Evolutionary conservation across 2,888 invertebrate genomes (phyloP).

Genomic region (Cryptus viduatorius): DNA sequence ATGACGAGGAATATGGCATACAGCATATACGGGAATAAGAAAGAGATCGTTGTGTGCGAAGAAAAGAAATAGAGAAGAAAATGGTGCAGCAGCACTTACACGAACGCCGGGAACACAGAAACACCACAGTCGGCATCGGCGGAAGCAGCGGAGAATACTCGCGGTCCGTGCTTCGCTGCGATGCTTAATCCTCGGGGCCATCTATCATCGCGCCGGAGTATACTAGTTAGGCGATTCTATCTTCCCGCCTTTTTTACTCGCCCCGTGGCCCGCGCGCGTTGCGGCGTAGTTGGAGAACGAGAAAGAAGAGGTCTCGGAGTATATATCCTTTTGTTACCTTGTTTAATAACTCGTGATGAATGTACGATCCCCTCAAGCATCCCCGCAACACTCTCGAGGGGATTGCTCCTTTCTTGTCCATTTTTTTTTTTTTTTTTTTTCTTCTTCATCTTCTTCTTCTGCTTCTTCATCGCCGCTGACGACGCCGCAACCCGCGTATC

Average conservation of each 20-base stretch:
- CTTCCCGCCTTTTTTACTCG: slow-evolving; percentile 82
- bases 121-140: slow-evolving; percentile 49
- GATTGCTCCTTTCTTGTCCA: slow-evolving; percentile 58
- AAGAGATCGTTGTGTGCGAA: neutral
- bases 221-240: slow-evolving; percentile 84
- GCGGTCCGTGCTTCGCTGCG: slow-evolving; percentile 68
- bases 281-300: slow-evolving; percentile 43
- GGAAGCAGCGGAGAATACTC: slow-evolving; percentile 29
- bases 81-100: slow-evolving; percentile 15
- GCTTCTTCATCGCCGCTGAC: slow-evolving; percentile 7
- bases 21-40: neutral
- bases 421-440: neutral
- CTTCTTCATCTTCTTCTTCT: neutral
- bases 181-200: slow-evolving; percentile 82
- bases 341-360: slow-evolving; percentile 85
- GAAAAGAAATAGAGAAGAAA: slow-evolving; percentile 16
- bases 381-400: slow-evolving; percentile 62
- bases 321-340: slow-evolving; percentile 82
- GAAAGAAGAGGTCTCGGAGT: slow-evolving; percentile 66
- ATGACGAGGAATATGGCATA: slow-evolving; percentile 30
- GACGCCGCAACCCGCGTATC: slow-evolving; percentile 1
- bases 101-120: neutral
- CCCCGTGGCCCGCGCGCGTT: slow-evolving; percentile 67
- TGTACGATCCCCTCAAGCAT: slow-evolving; percentile 74
- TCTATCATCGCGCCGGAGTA: slow-evolving; percentile 82